phyloP scores from a whole-genome alignment of 2,888 invertebrate genomes.

The Endotricha flammealis region DNA sequence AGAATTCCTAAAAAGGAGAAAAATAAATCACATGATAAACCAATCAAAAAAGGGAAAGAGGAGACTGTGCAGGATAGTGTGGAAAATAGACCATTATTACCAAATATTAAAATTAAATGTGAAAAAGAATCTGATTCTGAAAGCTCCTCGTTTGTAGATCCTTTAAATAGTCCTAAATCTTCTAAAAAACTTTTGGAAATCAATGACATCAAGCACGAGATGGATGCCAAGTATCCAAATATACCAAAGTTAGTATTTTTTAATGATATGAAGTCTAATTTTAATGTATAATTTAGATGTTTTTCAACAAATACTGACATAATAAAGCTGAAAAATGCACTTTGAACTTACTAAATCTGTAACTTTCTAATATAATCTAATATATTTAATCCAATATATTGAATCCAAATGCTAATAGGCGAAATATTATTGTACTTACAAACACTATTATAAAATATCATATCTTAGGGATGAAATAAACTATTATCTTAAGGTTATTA shows the following conservation, averaged over 20 bases:
- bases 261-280: constrained; percentile 3
- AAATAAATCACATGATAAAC: constrained; percentile 37
- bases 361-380: background rate
- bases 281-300: too few relatives aligned
- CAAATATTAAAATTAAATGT: constrained; percentile 66
- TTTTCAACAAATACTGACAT: too few relatives aligned
- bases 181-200: constrained; percentile 53
- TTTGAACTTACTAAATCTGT: too few relatives aligned
- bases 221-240: constrained; percentile 46
- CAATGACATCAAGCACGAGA: constrained; percentile 59
- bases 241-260: constrained; percentile 41
- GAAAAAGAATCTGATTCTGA: constrained; percentile 71
- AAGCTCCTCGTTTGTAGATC: constrained; percentile 66
- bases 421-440: too few relatives aligned
- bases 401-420: too few relatives aligned
- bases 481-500: too few relatives aligned
- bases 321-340: too few relatives aligned
- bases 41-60: constrained; percentile 51
- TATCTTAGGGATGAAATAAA: too few relatives aligned
- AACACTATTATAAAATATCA: too few relatives aligned
- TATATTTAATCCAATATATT: too few relatives aligned
- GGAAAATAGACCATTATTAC: constrained; percentile 54
- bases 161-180: constrained; percentile 60
- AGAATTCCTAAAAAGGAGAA: constrained; percentile 58
- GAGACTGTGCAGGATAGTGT: constrained; percentile 40